Percentiles rank a stretch among this genome's conserved stretches.
Conservation (phyloP, 2,797 vertebrate genomes). For the Tarsius wallacei region DNA sequence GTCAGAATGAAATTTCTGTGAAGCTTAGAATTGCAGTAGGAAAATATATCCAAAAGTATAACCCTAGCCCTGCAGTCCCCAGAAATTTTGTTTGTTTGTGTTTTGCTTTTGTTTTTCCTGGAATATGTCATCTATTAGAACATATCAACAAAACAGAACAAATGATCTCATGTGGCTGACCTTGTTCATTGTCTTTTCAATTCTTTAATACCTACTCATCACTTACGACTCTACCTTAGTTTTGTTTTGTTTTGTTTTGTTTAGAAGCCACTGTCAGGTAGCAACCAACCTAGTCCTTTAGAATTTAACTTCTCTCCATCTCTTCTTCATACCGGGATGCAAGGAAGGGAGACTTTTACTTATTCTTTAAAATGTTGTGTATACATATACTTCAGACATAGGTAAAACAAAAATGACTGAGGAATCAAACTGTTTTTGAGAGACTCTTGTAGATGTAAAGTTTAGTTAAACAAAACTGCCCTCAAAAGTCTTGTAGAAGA, state of each 20-base stretch:
- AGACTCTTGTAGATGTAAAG: not conserved
- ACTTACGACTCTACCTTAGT: not conserved
- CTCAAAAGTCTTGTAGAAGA: not conserved
- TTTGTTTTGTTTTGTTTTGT: not conserved
- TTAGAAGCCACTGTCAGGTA: not conserved
- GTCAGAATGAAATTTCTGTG: not conserved
- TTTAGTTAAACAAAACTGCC: not conserved
- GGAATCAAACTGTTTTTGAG: not conserved
- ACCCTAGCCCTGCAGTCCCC: not conserved
- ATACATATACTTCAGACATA: not conserved
- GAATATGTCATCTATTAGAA: not conserved
- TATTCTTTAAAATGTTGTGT: not conserved
- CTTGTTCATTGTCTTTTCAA: not conserved
- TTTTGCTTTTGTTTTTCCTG: not conserved
- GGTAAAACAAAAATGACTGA: not conserved
- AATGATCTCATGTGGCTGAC: not conserved
- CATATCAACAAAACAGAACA: not conserved
- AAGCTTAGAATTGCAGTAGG: not conserved
- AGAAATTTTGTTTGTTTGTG: not conserved
- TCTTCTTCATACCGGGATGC: not conserved
- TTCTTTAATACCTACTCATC: not conserved
- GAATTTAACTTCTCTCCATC: not conserved
- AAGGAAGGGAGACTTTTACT: not conserved
- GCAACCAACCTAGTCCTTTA: not conserved
- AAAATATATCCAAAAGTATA: not conserved